phyloP scores from a whole-genome alignment of 2,888 invertebrate genomes.

The Nymphalis polychloros region DNA sequence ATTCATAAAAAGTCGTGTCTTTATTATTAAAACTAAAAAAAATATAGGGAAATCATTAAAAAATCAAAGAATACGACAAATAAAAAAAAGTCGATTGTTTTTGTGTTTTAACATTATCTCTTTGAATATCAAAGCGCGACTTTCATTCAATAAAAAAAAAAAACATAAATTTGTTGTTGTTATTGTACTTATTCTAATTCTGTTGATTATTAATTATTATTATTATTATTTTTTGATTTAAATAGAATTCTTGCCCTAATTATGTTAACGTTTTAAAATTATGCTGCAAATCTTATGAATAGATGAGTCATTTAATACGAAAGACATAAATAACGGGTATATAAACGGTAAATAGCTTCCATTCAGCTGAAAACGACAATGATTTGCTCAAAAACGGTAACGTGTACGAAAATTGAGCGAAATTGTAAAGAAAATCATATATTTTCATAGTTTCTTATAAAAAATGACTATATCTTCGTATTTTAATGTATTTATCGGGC shows the following conservation, averaged over 20 bases:
- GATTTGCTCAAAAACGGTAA: constrained; percentile 46
- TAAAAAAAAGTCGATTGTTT: not conserved
- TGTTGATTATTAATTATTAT: constrained; percentile 53
- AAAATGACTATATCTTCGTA: constrained; percentile 52
- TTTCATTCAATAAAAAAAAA: constrained; percentile 9
- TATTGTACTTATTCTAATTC: constrained; percentile 54
- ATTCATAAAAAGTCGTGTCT: constrained; percentile 22
- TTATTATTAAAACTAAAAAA: not conserved
- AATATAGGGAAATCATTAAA: not conserved
- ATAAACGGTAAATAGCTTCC: constrained; percentile 55
- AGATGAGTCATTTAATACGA: constrained; percentile 38
- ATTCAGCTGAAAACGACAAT: constrained; percentile 39
- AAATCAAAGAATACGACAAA: not conserved
- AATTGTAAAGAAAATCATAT: constrained; percentile 49
- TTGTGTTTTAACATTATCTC: not conserved
- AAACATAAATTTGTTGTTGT: constrained; percentile 39
- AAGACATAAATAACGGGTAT: constrained; percentile 40
- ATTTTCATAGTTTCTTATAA: constrained; percentile 61
- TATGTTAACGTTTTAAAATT: constrained; percentile 24
- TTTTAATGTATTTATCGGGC: constrained; percentile 46
- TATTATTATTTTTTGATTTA: constrained; percentile 45
- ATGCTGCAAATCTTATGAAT: constrained; percentile 55
- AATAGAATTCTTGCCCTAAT: constrained; percentile 45
- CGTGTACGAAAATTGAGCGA: constrained; percentile 43
- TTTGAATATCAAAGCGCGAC: constrained; percentile 16